phyloP scores from a whole-genome alignment of 2,113 vertebrate genomes.

The Oncorhynchus keta region DNA sequence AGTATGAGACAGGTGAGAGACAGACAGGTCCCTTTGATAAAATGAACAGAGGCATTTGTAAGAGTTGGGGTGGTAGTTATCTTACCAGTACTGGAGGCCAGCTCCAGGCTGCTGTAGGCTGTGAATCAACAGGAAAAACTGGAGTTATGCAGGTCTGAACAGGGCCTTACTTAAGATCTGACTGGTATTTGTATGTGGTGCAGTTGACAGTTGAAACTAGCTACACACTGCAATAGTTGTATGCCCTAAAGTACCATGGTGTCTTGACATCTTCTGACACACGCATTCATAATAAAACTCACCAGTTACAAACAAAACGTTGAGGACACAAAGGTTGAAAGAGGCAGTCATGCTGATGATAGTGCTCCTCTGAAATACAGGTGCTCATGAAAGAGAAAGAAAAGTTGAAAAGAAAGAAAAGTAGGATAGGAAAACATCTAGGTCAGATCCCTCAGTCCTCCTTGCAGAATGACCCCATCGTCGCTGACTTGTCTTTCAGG shows the following conservation, averaged over 20 bases:
- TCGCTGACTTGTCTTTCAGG: neutral
- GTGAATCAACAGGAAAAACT: conserved; percentile 25
- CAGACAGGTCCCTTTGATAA: neutral
- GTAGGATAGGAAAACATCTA: conserved; percentile 1
- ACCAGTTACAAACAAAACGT: conserved; percentile 60
- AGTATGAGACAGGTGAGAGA: neutral
- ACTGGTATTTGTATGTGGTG: too few species aligned
- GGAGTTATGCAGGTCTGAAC: neutral
- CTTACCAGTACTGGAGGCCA: conserved; percentile 24
- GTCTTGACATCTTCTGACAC: too few species aligned
- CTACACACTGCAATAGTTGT: neutral
- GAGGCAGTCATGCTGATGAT: conserved; percentile 53
- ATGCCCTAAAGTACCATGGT: too few species aligned
- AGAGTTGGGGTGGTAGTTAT: neutral
- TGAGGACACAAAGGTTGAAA: conserved; percentile 41
- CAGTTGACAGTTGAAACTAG: too few species aligned
- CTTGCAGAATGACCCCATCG: conserved; percentile 47
- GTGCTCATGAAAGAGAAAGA: conserved; percentile 18
- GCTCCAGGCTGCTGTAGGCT: conserved; percentile 57
- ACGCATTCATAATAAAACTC: conserved; percentile 21
- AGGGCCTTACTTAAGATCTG: neutral
- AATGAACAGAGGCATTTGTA: neutral
- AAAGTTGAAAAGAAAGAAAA: neutral
- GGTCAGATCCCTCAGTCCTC: conserved; percentile 28
- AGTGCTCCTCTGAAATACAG: conserved; percentile 11